These are phyloP conservation scores for Zaprionus capensis DNA, from an alignment of 1,140 invertebrate genomes.

Conservation along the genomic window DNA sequence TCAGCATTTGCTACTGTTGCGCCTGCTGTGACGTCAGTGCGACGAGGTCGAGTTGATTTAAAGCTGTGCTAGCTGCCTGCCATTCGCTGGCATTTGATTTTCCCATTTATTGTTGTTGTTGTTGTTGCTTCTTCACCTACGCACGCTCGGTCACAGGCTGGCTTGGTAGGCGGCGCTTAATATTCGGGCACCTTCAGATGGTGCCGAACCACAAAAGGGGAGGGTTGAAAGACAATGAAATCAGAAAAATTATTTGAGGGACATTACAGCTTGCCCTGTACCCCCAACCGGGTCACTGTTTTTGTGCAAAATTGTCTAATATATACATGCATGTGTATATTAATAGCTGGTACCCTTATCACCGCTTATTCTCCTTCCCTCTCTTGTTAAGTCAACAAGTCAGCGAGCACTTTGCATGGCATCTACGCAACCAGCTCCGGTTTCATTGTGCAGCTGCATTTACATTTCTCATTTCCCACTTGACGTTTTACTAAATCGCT, in stretches of 20 bases:
- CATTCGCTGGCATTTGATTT: constrained; percentile 68
- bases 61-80: constrained; percentile 64
- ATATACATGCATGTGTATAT: not conserved
- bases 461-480: constrained; percentile 41
- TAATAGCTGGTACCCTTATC: not conserved
- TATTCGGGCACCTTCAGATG: constrained; percentile 28
- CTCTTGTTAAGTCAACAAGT: constrained; percentile 1
- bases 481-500: constrained; percentile 45
- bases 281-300: not conserved
- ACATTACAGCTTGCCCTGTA: constrained; percentile 10
- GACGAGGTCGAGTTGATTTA: constrained; percentile 61
- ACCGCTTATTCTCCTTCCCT: not conserved
- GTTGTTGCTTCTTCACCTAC: constrained; percentile 43
- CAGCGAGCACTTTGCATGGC: not conserved
- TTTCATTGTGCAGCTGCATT: constrained; percentile 63
- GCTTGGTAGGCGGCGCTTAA: constrained; percentile 65
- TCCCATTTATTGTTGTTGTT: constrained; percentile 28
- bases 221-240: constrained; percentile 52
- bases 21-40: constrained; percentile 60
- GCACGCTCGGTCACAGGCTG: constrained; percentile 54
- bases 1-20: constrained; percentile 16
- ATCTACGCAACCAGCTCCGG: constrained; percentile 1
- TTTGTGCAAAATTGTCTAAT: constrained; percentile 8
- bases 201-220: constrained; percentile 4
- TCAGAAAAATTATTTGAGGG: constrained; percentile 8